Evolutionary conservation across 2,888 invertebrate species (phyloP).

Genomic region (Argyra leucocephala): DNA sequence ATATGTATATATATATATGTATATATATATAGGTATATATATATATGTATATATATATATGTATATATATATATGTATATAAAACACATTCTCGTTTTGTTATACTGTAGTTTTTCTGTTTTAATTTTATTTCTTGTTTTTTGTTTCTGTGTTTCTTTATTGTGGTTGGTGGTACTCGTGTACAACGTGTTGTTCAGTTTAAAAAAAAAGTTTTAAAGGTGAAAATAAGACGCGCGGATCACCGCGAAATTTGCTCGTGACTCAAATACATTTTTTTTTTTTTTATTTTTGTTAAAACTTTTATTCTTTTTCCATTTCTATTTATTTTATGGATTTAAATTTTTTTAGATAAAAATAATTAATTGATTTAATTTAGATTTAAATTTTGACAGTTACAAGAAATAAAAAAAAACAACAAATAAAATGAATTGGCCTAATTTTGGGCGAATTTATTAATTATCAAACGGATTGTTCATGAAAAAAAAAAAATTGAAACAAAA

Average conservation of each 20-base stretch:
- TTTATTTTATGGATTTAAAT: too few relatives aligned
- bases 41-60: too few relatives aligned
- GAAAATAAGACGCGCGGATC: slow-evolving; percentile 4
- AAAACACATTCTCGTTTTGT: too few relatives aligned
- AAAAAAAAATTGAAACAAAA: too few relatives aligned
- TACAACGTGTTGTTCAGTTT: neutral
- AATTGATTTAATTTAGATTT: neutral
- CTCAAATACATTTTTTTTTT: neutral
- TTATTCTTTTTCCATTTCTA: too few relatives aligned
- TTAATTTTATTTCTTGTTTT: neutral
- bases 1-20: neutral
- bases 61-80: too few relatives aligned
- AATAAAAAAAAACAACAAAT: neutral
- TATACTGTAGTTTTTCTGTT: neutral
- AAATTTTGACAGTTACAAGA: neutral
- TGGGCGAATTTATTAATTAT: neutral
- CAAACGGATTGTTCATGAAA: too few relatives aligned
- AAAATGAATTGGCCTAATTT: neutral
- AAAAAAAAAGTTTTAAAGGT: slow-evolving; percentile 1
- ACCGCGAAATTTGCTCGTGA: neutral
- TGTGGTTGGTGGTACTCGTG: neutral
- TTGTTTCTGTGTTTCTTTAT: neutral
- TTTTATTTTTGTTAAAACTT: neutral
- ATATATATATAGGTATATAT: too few relatives aligned
- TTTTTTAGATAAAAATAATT: neutral